Evolutionary conservation across 2,888 invertebrate genomes (phyloP).

Genomic region (Lucinisca nassula): DNA sequence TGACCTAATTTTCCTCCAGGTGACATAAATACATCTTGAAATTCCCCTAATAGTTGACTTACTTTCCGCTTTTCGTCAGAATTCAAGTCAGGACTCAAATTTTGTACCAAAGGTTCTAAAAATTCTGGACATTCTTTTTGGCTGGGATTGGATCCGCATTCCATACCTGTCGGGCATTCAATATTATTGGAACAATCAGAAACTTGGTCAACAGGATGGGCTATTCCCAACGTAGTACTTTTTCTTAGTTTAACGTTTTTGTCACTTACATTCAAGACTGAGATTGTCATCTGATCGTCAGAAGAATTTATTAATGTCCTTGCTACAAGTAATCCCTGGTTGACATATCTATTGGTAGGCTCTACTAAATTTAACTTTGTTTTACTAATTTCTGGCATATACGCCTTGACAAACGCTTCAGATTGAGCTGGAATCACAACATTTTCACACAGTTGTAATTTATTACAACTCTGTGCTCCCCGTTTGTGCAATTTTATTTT

Average conservation of each 20-base stretch:
- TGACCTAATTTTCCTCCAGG: conserved; percentile 5
- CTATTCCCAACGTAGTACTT: not conserved
- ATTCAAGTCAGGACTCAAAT: too few species aligned
- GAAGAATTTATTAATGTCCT: not conserved
- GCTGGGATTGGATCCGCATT: too few species aligned
- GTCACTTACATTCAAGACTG: not conserved
- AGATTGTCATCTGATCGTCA: not conserved
- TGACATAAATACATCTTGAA: conserved; percentile 7
- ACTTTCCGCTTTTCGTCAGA: too few species aligned
- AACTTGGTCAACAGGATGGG: not conserved
- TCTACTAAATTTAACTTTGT: not conserved
- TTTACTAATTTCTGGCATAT: not conserved
- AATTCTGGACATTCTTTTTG: too few species aligned
- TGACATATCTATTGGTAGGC: not conserved
- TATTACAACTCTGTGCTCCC: not conserved
- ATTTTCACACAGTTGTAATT: not conserved
- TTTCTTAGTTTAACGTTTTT: not conserved
- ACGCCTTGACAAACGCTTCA: not conserved
- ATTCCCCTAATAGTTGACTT: too few species aligned
- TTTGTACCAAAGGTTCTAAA: not conserved
- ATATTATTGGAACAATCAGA: too few species aligned
- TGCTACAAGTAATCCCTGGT: not conserved
- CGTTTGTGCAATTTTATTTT: not conserved
- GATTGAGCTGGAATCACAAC: not conserved
- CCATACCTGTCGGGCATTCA: too few species aligned